Evolutionary conservation across 2,113 vertebrate genomes (phyloP), one percentile per base, ranked within the genome.

Genomic region (Gobio gobio): DNA sequence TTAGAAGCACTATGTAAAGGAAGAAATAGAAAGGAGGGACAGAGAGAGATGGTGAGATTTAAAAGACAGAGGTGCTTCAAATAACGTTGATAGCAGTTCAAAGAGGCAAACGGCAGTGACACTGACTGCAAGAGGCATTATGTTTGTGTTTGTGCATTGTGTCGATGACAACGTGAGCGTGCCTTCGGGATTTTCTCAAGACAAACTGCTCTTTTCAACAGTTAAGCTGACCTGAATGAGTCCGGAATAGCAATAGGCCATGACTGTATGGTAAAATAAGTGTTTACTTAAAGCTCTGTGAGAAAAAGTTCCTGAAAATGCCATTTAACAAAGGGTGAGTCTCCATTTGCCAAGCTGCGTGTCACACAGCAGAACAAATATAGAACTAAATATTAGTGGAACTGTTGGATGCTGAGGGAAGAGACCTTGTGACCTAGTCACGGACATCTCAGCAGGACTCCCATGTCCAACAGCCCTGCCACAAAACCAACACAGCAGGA

Each of bases 21-120:
- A 93, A 95, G 96, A 95, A 94, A 96, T 95, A 96, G 94, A 91
- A 91, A 95, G 95, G 9, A 49, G 64, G 22, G 54, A 40, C 7
- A 63, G 74, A 61, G 58, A 83, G 16, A 86, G 66, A 87, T 61
- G 72, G 59, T 16, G 59, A 45, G 63, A 61, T 82, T 85, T 83
- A 40, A 78, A 59, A 82, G 70, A 66, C 56, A 80, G 26, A 75
- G 58, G 40, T 49, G 26, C 63, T 70, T 79, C 64, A 86, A 79
- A 86, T 59, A 73, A 64, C n/a, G 9, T n/a, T 73, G 95, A 95
- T 93, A 92, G 96, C 94, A 94, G 93, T 83, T 88, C 86, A 81
- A 77, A 63, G 70, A 72, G 59, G 13, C 58, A 47, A 80, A 45
- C 43, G 4, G 40, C 24, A 76, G 58, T 94, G 94, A 95, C 95